phyloP scores from a whole-genome alignment of 2,888 invertebrate species.

The Epicampocera succincta region DNA sequence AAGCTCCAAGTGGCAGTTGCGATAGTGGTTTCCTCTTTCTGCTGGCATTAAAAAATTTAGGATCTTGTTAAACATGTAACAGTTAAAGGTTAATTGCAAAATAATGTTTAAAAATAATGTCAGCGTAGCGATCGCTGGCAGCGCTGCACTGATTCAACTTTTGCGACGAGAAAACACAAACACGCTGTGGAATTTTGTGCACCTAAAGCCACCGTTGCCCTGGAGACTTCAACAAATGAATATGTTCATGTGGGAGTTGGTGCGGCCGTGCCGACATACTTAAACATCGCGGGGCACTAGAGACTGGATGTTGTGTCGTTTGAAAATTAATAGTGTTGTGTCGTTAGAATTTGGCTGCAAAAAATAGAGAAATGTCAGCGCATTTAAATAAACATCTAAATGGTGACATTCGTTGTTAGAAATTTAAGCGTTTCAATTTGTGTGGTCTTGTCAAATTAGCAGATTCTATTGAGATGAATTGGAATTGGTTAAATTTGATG shows the following conservation, averaged over 20 bases:
- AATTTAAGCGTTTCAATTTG: conserved; percentile 3
- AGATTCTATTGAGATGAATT: too few relatives aligned
- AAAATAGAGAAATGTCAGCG: too few relatives aligned
- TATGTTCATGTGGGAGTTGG: conserved; percentile 44
- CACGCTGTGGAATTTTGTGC: not conserved
- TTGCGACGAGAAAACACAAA: not conserved
- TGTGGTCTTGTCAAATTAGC: conserved; percentile 1
- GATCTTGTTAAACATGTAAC: conserved; percentile 66
- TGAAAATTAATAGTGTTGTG: conserved; percentile 4
- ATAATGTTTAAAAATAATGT: conserved; percentile 63
- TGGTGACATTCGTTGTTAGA: not conserved
- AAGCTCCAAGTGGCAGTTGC: conserved; percentile 46
- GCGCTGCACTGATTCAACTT: conserved; percentile 27
- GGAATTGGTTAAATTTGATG: too few relatives aligned
- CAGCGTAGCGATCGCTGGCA: conserved; percentile 26
- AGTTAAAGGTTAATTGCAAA: conserved; percentile 70
- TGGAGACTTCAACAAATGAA: not conserved
- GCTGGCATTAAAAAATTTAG: conserved; percentile 47
- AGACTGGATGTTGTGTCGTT: conserved; percentile 6
- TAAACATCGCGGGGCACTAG: not conserved
- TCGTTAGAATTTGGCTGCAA: not conserved
- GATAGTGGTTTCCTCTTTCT: conserved; percentile 13
- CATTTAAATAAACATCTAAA: too few relatives aligned
- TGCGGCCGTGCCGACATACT: not conserved
- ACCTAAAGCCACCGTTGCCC: not conserved